Evolutionary conservation across 2,888 invertebrate genomes (phyloP), one percentile per base, ranked within the genome.

Genomic region (Carabus problematicus): DNA sequence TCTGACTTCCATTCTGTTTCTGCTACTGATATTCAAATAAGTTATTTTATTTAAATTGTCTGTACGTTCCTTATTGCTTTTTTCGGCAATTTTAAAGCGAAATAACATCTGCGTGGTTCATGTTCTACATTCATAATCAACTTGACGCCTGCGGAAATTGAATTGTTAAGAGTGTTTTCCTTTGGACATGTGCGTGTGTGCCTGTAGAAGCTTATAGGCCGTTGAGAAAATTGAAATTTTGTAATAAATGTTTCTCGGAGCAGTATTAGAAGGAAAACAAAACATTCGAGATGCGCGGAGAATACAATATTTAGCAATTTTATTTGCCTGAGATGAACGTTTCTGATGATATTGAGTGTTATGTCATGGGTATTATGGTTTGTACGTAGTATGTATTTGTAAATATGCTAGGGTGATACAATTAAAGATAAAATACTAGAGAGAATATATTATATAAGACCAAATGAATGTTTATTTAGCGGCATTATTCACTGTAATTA

Each of bases 31-130:
- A n/a, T 8, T 11, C 11, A 16, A 54, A 56, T 56, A 40, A 12
- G 14, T 56, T 39, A 56, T 56, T 56, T 56, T 56, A 40, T 56
- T 56, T 56, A 56, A 56, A 56, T n/a, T 12, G 40, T 40, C 29
- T 56, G 9, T 56, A 56, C 7, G 40, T 56, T 39, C 40, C 56
- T 56, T 40, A 56, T 39, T 39, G 14, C 40, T 39, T 56, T 56
- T 19, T 39, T 40, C 40, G 14, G 39, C 29, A 39, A 45, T 45
- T n/a, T 45, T 45, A 45, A 45, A 45, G 12, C 3, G 11, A 45
- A n/a, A n/a, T 45, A 45, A n/a, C 12, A 45, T 45, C 11, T 12
- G 12, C 7, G 12, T 45, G 12, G 11, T 12, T 45, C 45, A 45
- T 45, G 12, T 45, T 12, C 12, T 45, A 12, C 12, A 45, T 45